Conservation (phyloP, 2,113 vertebrate genomes). For the Sebastes schlegelii region DNA sequence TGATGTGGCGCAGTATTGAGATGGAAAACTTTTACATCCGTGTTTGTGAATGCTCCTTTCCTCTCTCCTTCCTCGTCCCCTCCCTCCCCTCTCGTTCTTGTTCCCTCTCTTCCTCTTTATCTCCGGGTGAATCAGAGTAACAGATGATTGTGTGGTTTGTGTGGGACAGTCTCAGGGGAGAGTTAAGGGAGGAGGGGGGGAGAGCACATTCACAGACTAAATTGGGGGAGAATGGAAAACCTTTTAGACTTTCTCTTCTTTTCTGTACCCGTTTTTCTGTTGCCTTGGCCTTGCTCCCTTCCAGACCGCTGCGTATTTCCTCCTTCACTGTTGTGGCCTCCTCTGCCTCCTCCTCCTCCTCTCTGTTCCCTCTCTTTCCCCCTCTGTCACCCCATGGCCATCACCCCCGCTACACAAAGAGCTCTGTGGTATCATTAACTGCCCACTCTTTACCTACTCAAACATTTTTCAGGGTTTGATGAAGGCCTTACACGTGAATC, state of each 20-base stretch:
- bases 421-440: slow-evolving; percentile 62
- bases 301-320: slow-evolving; percentile 57
- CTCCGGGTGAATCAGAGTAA: slow-evolving; percentile 71
- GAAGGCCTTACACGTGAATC: slow-evolving; percentile 32
- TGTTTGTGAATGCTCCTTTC: slow-evolving; percentile 60
- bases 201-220: slow-evolving; percentile 64
- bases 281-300: slow-evolving; percentile 58
- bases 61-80: slow-evolving; percentile 29
- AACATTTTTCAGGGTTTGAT: slow-evolving; percentile 51
- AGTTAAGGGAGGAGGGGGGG: slow-evolving; percentile 43
- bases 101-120: slow-evolving; percentile 66
- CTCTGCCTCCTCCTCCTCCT: slow-evolving; percentile 41
- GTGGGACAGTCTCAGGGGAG: slow-evolving; percentile 66
- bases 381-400: slow-evolving; percentile 47
- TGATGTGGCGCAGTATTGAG: slow-evolving; percentile 20
- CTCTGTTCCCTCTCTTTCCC: slow-evolving; percentile 23
- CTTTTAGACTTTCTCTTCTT: slow-evolving; percentile 69
- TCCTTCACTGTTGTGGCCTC: slow-evolving; percentile 43
- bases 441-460: slow-evolving; percentile 57
- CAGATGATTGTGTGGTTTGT: slow-evolving; percentile 75
- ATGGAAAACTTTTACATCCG: slow-evolving; percentile 54
- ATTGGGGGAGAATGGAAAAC: slow-evolving; percentile 69
- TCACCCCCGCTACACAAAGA: slow-evolving; percentile 57
- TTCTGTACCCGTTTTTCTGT: slow-evolving; percentile 53
- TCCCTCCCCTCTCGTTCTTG: slow-evolving; percentile 25